Conservation (phyloP, 2,888 invertebrate genomes). For the Rhagonycha lutea region DNA sequence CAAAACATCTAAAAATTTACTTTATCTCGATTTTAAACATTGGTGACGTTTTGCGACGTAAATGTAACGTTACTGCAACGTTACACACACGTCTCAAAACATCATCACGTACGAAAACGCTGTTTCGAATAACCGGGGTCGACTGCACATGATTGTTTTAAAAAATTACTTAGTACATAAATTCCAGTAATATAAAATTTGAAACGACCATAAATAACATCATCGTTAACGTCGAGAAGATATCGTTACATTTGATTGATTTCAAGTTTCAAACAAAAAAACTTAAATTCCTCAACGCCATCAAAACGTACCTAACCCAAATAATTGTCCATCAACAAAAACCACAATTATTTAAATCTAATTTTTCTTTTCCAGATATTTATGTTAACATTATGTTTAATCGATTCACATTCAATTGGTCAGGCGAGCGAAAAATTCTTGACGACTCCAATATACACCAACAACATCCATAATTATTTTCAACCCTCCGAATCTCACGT, state of each 20-base stretch:
- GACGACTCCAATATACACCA: slow-evolving; percentile 55
- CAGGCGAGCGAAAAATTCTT: slow-evolving; percentile 4
- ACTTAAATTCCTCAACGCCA: neutral
- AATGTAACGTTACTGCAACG: neutral
- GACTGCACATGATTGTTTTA: too few species aligned
- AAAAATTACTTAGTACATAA: too few species aligned
- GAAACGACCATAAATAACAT: neutral
- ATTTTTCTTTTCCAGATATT: slow-evolving; percentile 42
- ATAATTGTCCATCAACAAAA: neutral
- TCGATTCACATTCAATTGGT: slow-evolving; percentile 41
- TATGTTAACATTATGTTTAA: slow-evolving; percentile 42
- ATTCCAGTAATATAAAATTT: too few species aligned
- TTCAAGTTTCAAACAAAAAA: neutral
- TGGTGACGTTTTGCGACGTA: neutral
- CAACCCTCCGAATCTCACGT: slow-evolving; percentile 51
- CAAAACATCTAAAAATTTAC: neutral
- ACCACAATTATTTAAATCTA: neutral
- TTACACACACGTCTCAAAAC: neutral
- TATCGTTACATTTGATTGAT: neutral
- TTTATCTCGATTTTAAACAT: neutral
- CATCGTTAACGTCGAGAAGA: neutral
- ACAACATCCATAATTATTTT: slow-evolving; percentile 58
- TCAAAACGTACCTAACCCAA: neutral
- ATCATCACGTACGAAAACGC: neutral
- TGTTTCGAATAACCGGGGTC: too few species aligned